Evolutionary conservation across 1,140 invertebrate genomes (phyloP).

Genomic region (Drosophila sucinea): DNA sequence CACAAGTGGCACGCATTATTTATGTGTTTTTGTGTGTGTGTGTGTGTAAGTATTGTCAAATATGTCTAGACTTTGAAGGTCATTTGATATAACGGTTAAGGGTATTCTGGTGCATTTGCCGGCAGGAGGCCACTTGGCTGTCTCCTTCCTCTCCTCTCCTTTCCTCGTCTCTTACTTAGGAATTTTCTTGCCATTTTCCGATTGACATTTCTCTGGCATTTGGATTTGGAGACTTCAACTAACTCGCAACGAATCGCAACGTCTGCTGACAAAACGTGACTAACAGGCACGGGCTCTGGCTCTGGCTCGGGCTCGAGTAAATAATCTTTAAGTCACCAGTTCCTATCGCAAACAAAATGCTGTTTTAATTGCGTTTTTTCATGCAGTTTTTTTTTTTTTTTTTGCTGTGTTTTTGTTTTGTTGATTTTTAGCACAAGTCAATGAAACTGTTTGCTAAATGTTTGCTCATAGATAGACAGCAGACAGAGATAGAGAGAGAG

Average conservation of each 20-base stretch:
- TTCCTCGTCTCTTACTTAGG: neutral
- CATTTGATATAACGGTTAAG: slow-evolving; percentile 52
- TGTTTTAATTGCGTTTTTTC: slow-evolving; percentile 54
- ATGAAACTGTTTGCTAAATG: slow-evolving; percentile 47
- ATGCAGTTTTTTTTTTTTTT: neutral
- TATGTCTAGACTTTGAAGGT: slow-evolving; percentile 76
- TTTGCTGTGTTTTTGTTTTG: slow-evolving; percentile 23
- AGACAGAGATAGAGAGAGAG: neutral
- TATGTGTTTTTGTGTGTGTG: slow-evolving; percentile 24
- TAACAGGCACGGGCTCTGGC: slow-evolving; percentile 42
- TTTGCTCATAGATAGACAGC: slow-evolving; percentile 33
- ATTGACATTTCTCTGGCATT: neutral
- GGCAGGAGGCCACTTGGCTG: neutral
- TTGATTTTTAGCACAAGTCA: slow-evolving; percentile 45
- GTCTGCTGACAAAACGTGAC: slow-evolving; percentile 58
- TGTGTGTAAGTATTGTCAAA: slow-evolving; percentile 70
- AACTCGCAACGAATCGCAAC: slow-evolving; percentile 26
- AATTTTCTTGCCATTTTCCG: slow-evolving; percentile 35
- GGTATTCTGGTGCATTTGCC: slow-evolving; percentile 34
- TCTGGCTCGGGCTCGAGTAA: slow-evolving; percentile 7
- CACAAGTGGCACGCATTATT: slow-evolving; percentile 65
- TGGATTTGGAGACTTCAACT: slow-evolving; percentile 3
- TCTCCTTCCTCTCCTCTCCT: too few species aligned
- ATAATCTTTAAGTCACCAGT: slow-evolving; percentile 48
- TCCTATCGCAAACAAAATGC: slow-evolving; percentile 28